These are phyloP conservation scores for Dysidea cf. avara DNA, from an alignment of 37 sponge, comb jelly and placozoan species.

Conservation along the genomic window DNA sequence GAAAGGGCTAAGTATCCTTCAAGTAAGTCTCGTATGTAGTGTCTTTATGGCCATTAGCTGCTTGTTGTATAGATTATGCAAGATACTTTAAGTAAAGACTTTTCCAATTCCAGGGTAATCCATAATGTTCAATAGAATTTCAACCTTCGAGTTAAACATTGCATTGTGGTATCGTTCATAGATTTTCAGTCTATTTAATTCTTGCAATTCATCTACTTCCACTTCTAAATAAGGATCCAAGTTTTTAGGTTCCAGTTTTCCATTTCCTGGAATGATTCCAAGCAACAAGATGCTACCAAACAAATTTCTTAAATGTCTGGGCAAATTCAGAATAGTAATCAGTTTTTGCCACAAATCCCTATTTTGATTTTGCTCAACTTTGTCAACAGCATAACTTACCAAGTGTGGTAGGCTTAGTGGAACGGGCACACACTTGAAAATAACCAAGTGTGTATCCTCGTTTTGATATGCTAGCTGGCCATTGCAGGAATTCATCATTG, in stretches of 20 bases:
- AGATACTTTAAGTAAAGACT: too few species aligned
- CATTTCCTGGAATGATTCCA: slow-evolving; percentile 40
- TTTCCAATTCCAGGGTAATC: slow-evolving; percentile 43
- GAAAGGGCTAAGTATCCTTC: too few species aligned
- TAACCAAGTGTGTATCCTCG: too few species aligned
- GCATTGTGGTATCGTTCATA: slow-evolving; percentile 7
- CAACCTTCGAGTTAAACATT: background rate
- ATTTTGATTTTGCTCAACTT: too few species aligned
- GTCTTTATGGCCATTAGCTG: too few species aligned
- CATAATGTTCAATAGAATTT: slow-evolving; percentile 20
- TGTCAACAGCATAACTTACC: too few species aligned
- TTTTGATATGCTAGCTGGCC: too few species aligned
- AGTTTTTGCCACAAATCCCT: slow-evolving; percentile 35
- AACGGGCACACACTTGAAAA: too few species aligned
- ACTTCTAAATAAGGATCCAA: slow-evolving; percentile 22
- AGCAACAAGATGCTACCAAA: slow-evolving; percentile 6
- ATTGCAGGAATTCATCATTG: too few species aligned
- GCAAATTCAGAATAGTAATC: slow-evolving; percentile 24
- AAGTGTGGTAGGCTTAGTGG: too few species aligned
- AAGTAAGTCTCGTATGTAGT: too few species aligned
- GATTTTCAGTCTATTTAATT: background rate
- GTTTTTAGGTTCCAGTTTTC: background rate
- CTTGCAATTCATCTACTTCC: slow-evolving; percentile 23
- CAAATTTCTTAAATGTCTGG: background rate
- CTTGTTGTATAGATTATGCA: too few species aligned